Percentiles rank a stretch among this genome's conserved stretches.
Conservation (phyloP, 1,140 invertebrate species). For the Aporrectodea caliginosa region DNA sequence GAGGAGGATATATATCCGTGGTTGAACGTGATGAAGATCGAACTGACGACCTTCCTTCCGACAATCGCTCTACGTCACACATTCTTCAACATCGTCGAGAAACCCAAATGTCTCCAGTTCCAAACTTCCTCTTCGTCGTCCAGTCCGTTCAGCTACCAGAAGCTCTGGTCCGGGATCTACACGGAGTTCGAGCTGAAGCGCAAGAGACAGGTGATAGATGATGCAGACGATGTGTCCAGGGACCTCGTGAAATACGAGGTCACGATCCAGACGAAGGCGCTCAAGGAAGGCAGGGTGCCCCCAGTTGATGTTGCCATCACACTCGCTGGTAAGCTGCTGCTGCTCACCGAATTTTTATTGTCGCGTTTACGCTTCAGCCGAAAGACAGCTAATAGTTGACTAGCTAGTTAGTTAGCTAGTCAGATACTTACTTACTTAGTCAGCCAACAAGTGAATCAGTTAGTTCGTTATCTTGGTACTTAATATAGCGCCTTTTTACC, state of each 20-base stretch:
- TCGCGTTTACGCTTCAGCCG: no score
- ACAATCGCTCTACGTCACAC: conserved; percentile 13
- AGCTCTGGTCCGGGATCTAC: conserved; percentile 9
- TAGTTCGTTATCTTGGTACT: no score
- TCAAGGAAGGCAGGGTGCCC: conserved; percentile 18
- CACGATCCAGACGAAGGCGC: conserved; percentile 9
- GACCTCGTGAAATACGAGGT: conserved; percentile 7
- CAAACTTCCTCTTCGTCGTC: neutral
- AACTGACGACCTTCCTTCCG: conserved; percentile 23
- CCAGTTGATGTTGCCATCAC: conserved; percentile 28
- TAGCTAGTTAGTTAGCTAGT: no score
- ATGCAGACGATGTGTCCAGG: conserved; percentile 15
- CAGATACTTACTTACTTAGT: no score
- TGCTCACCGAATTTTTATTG: no score
- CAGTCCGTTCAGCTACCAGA: conserved; percentile 21
- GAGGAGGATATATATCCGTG: conserved; percentile 26
- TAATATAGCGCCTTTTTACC: no score
- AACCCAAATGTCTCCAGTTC: conserved; percentile 20
- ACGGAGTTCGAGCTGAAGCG: conserved; percentile 23
- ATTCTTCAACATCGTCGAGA: conserved; percentile 28
- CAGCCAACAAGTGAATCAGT: no score
- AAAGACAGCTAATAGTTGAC: no score
- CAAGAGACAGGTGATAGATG: neutral
- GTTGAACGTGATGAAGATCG: conserved; percentile 15
- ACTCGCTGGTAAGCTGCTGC: conserved; percentile 14